These are phyloP conservation scores for Nemopilema nomurai DNA, from an alignment of 30 jellyfish, hydroid and myxozoan genomes.

Conservation along the genomic window DNA sequence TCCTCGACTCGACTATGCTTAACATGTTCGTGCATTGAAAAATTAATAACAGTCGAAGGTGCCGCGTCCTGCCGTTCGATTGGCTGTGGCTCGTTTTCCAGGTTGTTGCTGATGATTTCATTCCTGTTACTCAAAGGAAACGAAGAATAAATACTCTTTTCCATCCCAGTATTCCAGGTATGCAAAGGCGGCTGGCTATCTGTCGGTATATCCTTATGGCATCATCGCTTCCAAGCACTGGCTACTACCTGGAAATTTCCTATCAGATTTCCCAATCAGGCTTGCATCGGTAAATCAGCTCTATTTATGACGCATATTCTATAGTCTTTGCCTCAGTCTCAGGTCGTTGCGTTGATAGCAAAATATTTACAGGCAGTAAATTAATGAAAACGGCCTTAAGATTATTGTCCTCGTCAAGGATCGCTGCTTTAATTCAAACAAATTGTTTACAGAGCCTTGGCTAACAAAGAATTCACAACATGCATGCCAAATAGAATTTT, in stretches of 20 bases:
- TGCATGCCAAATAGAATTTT: neutral
- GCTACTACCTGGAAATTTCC: too few relatives aligned
- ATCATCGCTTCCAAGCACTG: too few relatives aligned
- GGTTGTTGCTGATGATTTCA: neutral
- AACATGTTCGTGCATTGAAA: neutral
- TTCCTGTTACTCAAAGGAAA: neutral
- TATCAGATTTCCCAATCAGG: too few relatives aligned
- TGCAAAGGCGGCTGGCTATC: too few relatives aligned
- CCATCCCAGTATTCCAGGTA: neutral
- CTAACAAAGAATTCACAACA: neutral
- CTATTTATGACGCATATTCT: too few relatives aligned
- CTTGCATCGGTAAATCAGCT: too few relatives aligned
- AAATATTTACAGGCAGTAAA: neutral
- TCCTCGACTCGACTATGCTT: slow-evolving; percentile 5
- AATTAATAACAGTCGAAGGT: neutral
- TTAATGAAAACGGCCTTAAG: neutral
- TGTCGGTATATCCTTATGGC: neutral
- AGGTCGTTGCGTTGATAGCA: too few relatives aligned
- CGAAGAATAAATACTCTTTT: neutral
- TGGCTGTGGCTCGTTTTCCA: neutral
- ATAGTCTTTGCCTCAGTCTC: too few relatives aligned
- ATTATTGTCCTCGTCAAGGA: neutral
- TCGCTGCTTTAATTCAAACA: neutral
- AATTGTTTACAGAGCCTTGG: neutral
- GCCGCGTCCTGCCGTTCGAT: neutral